Evolutionary conservation across 37 sponge, comb jelly and placozoan species (phyloP), one percentile per base, ranked within the genome.

Genomic region (Halichondria panicea): DNA sequence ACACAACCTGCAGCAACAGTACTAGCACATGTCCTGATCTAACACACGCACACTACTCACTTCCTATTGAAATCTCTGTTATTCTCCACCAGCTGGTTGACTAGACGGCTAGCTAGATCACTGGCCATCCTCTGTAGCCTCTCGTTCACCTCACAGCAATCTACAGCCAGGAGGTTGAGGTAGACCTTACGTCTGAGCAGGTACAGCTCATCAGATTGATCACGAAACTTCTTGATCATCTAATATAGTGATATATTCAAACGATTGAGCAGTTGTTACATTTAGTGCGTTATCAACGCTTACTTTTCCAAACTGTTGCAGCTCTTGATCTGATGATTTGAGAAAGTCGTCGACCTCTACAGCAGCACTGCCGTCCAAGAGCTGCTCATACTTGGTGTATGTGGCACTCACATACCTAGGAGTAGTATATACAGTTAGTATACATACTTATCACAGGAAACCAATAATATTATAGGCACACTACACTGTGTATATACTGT

Each of bases 21-120:
- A 68, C 22, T 0, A 68, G 44, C 21, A 63, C 38, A 18, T 8
- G 30, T 32, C 22, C 8, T 24, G 35, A 76, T 5, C 5, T n/a
- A n/a, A 39, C 38, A 24, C 35, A 8, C 5, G 61, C 27, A n/a
- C 22, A n/a, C 18, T 59, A 72, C 89, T 78, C 50, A 86, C 87
- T 89, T 84, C 64, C 62, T 88, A 55, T 95, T 95, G 48, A 86
- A n/a, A 18, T 87, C 88, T 67, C 94, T 84, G 86, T 96, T 90
- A 28, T 90, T 68, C 44, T 90, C 58, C 18, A 90, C 72, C 0
- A 96, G 75, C 42, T 56, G 72, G 21, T 55, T 41, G 31, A 78
- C 62, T 3, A 93, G 77, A 24, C 66, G 56, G 9, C 84, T 74
- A 42, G 86, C 79, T 0, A 92, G 89, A 18, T 70, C 80, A 4